Base-by-base conservation (phyloP, 2,888 invertebrate genomes). In the Agrypnus murinus region DNA sequence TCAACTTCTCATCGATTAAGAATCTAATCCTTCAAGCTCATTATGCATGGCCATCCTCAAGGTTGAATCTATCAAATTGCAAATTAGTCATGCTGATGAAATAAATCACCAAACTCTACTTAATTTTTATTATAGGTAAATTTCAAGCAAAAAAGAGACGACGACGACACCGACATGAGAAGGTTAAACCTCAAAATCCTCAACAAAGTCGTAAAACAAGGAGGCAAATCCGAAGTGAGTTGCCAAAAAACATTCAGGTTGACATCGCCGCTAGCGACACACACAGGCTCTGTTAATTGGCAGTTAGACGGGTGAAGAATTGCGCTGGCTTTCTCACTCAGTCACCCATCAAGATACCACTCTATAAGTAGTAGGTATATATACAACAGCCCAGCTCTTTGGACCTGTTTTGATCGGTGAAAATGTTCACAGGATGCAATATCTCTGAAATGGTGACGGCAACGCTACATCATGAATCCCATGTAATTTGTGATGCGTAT, bases 241-340 rank as follows among this genome's bases (percentile, higher is more conserved):
- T 59, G 59, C 70, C 65, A 74, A 71, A 71, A 74, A 72, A 62
- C 66, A 48, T 64, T n/a, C 60, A 55, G 55, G 64, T 69, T 70
- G 74, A 70, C 74, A 72, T 32, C 34, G 66, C 71, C 71, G 43
- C 53, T 43, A 62, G 73, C 73, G 71, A 74, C 69, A 66, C 62
- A n/a, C n/a, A 46, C 67, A 40, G 69, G 55, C 50, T 69, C 64
- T 69, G 72, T 75, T 76, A 76, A 76, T 76, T 76, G 76, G 75
- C 74, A 76, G 72, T 74, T 75, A 67, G 72, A 65, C 69, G 74
- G 67, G 66, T 74, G 74, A 75, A 76, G 71, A 72, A 75, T 75
- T 69, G 72, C 66, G 36, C 46, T 69, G 50, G 43, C 65, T 57
- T 67, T 69, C 65, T 72, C 72, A 46, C 65, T 71, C 60, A 32